Percentiles rank a stretch among this genome's conserved stretches.
phyloP scores from a whole-genome alignment of 2,888 invertebrate species.

The Tenthredo mesomela region DNA sequence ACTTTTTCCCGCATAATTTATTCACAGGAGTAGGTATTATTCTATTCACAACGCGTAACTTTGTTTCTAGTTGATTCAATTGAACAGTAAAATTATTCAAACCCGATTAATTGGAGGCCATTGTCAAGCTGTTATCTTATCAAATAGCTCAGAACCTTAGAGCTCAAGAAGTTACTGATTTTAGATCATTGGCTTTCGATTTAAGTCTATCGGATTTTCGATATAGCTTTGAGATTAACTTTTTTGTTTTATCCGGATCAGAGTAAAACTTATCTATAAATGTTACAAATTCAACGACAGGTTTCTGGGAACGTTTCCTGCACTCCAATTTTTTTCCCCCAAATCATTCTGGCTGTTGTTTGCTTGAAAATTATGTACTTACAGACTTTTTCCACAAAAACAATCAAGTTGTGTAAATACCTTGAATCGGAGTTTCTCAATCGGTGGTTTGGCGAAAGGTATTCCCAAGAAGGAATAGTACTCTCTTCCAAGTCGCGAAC shows the following conservation, averaged over 20 bases:
- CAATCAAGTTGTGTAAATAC: slow-evolving; percentile 61
- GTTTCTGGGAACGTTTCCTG: not conserved
- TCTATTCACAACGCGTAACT: not conserved
- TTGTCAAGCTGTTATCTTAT: slow-evolving; percentile 25
- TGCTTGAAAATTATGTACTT: too few species aligned
- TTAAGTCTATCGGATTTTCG: not conserved
- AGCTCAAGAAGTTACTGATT: not conserved
- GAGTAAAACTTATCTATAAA: not conserved
- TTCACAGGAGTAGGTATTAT: not conserved
- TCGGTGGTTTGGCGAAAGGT: slow-evolving; percentile 81
- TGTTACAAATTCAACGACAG: not conserved
- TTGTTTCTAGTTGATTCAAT: not conserved
- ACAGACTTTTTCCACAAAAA: not conserved
- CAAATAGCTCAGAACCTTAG: not conserved
- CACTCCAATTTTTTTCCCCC: not conserved
- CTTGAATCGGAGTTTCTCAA: slow-evolving; percentile 76
- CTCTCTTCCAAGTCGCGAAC: slow-evolving; percentile 65
- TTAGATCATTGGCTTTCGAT: not conserved
- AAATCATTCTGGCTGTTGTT: too few species aligned
- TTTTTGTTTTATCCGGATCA: not conserved
- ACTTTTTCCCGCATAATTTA: too few species aligned
- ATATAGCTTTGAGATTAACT: not conserved
- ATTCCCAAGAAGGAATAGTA: slow-evolving; percentile 80
- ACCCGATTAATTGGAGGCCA: not conserved
- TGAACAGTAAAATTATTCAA: not conserved